Evolutionary conservation across 2,113 vertebrate genomes (phyloP), one percentile per base, ranked within the genome.

Genomic region (Eurypyga helias): DNA sequence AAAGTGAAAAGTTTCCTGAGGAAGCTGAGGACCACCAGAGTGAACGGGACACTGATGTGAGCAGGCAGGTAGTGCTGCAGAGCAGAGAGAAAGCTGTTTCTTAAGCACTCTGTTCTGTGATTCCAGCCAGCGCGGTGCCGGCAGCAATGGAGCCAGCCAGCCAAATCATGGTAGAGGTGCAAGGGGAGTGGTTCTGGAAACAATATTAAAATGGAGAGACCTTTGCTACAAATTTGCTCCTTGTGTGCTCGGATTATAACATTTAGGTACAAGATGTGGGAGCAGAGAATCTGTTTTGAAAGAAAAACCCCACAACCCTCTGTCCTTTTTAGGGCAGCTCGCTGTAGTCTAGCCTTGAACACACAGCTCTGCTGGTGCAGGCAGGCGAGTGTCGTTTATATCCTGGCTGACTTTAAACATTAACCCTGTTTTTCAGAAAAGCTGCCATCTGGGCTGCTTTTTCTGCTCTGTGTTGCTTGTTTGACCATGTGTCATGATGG

Each of bases 171-270:
- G 78, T 46, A 29, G 3, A 26, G 17, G 16, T 38, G 38, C 65
- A 36, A 51, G 81, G 52, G 41, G 46, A 91, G 72, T 13, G n/a
- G 34, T 95, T 80, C 89, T 94, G 91, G 60, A 91, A 90, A 88
- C 5, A 6, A 20, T 31, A 11, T 49, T 64, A 94, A 69, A 78
- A 72, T 34, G 13, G 29, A 90, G 69, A 55, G 58, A 71, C n/a
- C 31, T 78, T 60, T 90, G 36, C 58, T 89, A 55, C 33, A 57
- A 51, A 15, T 60, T 31, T 11, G 93, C 54, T 75, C 17, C 6
- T 58, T 89, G 81, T 77, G 12, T 69, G 36, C 43, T 60, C 65
- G 43, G 54, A 11, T 84, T 85, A 8, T 28, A 73, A 69, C 12
- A 17, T 60, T 60, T 25, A 38, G 61, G 34, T 92, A 20, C 43